phyloP scores from a whole-genome alignment of 2,888 invertebrate species.

The Xanthorhoe designata region DNA sequence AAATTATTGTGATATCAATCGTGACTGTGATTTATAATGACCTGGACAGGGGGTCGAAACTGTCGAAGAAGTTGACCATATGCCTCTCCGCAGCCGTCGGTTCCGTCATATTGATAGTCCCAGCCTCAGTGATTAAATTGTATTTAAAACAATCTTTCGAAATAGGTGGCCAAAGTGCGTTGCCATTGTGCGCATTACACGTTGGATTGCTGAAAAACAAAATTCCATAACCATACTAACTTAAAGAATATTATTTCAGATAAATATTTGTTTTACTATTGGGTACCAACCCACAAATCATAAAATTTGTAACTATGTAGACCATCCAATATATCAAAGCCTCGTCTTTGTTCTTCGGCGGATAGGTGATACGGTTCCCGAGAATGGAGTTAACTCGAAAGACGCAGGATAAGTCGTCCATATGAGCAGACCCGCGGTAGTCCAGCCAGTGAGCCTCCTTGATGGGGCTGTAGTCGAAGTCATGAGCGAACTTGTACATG shows the following conservation, averaged over 20 bases:
- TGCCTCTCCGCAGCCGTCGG: conserved; percentile 23
- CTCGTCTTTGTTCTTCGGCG: conserved; percentile 38
- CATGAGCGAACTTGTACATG: conserved; percentile 77
- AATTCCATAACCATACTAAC: background rate
- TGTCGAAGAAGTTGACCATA: conserved; percentile 31
- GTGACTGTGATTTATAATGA: background rate
- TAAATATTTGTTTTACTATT: background rate
- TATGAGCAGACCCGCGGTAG: conserved; percentile 65
- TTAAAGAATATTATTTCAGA: background rate
- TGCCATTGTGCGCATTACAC: conserved; percentile 14
- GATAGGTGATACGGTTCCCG: conserved; percentile 30
- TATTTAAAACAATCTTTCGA: conserved; percentile 17
- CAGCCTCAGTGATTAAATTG: conserved; percentile 10
- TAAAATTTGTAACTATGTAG: conserved; percentile 37
- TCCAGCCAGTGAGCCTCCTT: conserved; percentile 53
- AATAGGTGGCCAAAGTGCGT: conserved; percentile 19
- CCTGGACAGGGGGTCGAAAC: conserved; percentile 27
- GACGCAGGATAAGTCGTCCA: conserved; percentile 77
- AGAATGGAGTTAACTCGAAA: conserved; percentile 57
- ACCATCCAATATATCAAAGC: conserved; percentile 48
- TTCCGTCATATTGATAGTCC: conserved; percentile 5
- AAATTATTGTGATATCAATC: background rate
- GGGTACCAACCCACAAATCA: conserved; percentile 16
- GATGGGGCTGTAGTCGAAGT: conserved; percentile 67
- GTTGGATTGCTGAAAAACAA: conserved; percentile 22